Base-by-base conservation (phyloP, 2,797 vertebrate species). In the Petrocephalus sullivani region DNA sequence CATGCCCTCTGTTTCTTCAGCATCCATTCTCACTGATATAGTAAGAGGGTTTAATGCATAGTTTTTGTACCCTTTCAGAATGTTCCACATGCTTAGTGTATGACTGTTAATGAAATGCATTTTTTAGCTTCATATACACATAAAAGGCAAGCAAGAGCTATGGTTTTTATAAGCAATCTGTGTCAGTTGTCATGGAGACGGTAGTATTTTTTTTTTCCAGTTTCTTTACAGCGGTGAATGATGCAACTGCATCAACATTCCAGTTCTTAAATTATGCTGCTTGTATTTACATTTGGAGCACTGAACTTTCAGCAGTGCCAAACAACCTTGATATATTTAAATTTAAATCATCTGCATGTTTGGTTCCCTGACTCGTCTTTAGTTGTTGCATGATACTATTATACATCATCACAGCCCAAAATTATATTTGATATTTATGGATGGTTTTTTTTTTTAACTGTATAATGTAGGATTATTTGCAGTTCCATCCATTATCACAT, bases 91-190 rank as follows among this genome's bases (percentile, higher is more conserved):
- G n/a, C 49, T 83, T 51, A 83, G 49, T 41, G 46, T 81, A 49
- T n/a, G 49, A 51, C 78, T 7, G 8, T 28, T 21, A 60, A 57
- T 57, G 91, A 94, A 90, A 88, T 94, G 91, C 90, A 92, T 94
- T 91, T 91, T 91, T 92, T 92, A 4, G 54, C 95, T 96, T 94
- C 96, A 93, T 94, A 95, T 95, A 95, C 93, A 91, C 94, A 95
- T 95, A 94, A 94, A 96, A 95, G 93, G 95, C 95, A 96, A 96
- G 94, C 93, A 93, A 92, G 93, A 86, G 85, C 88, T 92, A 93
- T 93, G 93, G 95, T 94, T 95, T 96, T 96, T 96, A 96, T 94
- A 94, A 94, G 94, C 93, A 94, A 95, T 92, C 86, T 94, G 92
- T 88, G 0, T 90, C 1, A 91, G 96, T 96, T 96, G 93, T 95